Percentiles rank a stretch among this genome's conserved stretches.
Evolutionary conservation across 2,888 invertebrate genomes (phyloP).

Genomic region (Scaptomyza cyrtandrae): DNA sequence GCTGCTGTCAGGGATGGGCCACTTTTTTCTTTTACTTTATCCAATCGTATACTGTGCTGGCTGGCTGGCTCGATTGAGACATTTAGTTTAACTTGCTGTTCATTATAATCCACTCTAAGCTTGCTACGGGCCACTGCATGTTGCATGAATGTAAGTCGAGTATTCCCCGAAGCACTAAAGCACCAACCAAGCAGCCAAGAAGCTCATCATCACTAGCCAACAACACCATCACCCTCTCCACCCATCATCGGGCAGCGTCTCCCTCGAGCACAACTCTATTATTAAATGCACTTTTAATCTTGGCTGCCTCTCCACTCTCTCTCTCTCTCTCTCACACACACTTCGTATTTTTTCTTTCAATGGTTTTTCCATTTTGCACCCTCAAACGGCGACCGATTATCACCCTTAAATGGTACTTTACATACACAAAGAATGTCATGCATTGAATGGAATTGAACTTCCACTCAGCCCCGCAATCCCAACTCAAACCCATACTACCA

Average conservation of each 20-base stretch:
- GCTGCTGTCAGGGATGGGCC: slow-evolving; percentile 39
- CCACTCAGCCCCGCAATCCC: slow-evolving; percentile 9
- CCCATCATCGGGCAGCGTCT: slow-evolving; percentile 13
- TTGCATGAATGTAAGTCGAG: slow-evolving; percentile 52
- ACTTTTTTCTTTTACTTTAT: slow-evolving; percentile 12
- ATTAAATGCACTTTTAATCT: slow-evolving; percentile 84
- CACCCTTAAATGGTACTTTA: slow-evolving; percentile 84
- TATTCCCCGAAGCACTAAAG: slow-evolving; percentile 73
- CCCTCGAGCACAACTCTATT: slow-evolving; percentile 61
- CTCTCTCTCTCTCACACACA: slow-evolving; percentile 3
- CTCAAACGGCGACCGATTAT: slow-evolving; percentile 84
- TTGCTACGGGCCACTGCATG: slow-evolving; percentile 45
- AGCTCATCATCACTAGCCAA: slow-evolving; percentile 22
- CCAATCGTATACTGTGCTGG: slow-evolving; percentile 26
- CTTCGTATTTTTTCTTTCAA: slow-evolving; percentile 58
- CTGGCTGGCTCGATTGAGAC: slow-evolving; percentile 67
- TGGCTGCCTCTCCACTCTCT: slow-evolving; percentile 39
- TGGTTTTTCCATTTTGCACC: slow-evolving; percentile 83
- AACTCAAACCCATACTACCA: neutral
- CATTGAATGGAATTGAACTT: slow-evolving; percentile 77
- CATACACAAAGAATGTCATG: slow-evolving; percentile 77
- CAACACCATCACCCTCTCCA: slow-evolving; percentile 24
- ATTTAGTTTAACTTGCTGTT: slow-evolving; percentile 79
- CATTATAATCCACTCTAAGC: slow-evolving; percentile 78
- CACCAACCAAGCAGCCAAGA: slow-evolving; percentile 15